phyloP scores from a whole-genome alignment of 2,888 invertebrate genomes.

The Plagodis pulveraria region DNA sequence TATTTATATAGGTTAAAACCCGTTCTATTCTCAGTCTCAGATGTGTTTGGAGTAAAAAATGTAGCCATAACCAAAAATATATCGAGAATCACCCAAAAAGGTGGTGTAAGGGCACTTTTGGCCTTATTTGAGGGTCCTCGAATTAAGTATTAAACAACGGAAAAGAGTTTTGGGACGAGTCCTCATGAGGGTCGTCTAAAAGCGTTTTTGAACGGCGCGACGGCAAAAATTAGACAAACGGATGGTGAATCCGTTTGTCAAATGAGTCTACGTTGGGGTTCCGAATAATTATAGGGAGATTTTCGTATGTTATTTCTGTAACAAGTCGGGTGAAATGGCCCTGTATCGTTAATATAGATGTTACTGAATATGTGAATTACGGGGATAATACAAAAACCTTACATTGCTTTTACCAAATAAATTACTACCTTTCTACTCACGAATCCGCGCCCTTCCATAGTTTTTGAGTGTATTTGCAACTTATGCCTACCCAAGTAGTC shows the following conservation, averaged over 20 bases:
- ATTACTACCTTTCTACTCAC: no score
- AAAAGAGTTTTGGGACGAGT: slow-evolving; percentile 39
- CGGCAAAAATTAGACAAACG: slow-evolving; percentile 18
- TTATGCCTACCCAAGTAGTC: no score
- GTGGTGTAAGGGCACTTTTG: slow-evolving; percentile 16
- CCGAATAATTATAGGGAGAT: not conserved
- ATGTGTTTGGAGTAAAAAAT: not conserved
- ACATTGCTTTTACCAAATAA: no score
- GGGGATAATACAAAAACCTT: no score
- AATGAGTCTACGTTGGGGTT: slow-evolving; percentile 6
- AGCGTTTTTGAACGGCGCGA: slow-evolving; percentile 38
- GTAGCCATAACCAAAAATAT: slow-evolving; percentile 11
- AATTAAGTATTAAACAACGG: slow-evolving; percentile 53
- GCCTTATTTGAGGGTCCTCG: slow-evolving; percentile 39
- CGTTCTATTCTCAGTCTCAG: slow-evolving; percentile 1
- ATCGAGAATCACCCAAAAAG: slow-evolving; percentile 16
- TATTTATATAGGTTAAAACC: not conserved
- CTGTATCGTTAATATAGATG: no score
- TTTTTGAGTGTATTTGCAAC: no score
- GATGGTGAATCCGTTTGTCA: slow-evolving; percentile 6
- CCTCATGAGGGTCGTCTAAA: slow-evolving; percentile 45
- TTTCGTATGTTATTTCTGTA: not conserved
- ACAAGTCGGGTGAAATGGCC: no score
- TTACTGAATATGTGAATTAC: no score
- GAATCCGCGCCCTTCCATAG: no score